Evolutionary conservation across 2,888 invertebrate genomes (phyloP), one percentile per base, ranked within the genome.

Genomic region (Zaprionus obscuricornis): DNA sequence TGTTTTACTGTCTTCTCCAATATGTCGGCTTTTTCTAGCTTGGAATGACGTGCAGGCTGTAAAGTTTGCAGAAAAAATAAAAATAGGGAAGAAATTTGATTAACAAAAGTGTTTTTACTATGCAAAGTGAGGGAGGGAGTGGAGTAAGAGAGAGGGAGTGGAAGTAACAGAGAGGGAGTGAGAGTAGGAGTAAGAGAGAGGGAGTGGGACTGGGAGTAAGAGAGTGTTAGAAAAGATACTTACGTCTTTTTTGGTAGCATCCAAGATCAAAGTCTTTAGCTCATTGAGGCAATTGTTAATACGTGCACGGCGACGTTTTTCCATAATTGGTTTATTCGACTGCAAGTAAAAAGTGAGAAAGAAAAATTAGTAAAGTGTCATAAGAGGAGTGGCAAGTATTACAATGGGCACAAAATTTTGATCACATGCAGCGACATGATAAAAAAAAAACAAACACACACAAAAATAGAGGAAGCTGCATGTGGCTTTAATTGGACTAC

Each of bases 1-100:
- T 98, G 97, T 88, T 96, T 96, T 37, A 98, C 98, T 0, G 98
- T 97, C 92, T 98, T 94, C 90, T 98, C 98, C 47, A 98, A 91
- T 75, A 98, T 98, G 90, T 98, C 98, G 0, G 98, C 98, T 89
- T 98, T 98, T 90, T 98, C 98, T 84, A 98, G 91, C 89, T 98
- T 98, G 3, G 97, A 96, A 91, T 98, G 97, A 55, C 97, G 93
- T 1, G 96, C 94, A 26, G 97, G 96, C 97, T 97, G 93, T 60
- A 93, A 93, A 77, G 36, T 60, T 42, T 37, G 60, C 24, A 82
- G 42, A 52, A 52, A 52, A 63, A n/a, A 56, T 2, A 45, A 13
- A 14, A 43, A 20, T 22, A 0, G n/a, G n/a, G n/a, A 39, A 7
- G 1, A 34, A 22, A 0, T 4, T 1, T 13, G 26, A 17, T 85